phyloP scores from a whole-genome alignment of 2,797 vertebrate genomes.

The Melanotaenia pygmaea region DNA sequence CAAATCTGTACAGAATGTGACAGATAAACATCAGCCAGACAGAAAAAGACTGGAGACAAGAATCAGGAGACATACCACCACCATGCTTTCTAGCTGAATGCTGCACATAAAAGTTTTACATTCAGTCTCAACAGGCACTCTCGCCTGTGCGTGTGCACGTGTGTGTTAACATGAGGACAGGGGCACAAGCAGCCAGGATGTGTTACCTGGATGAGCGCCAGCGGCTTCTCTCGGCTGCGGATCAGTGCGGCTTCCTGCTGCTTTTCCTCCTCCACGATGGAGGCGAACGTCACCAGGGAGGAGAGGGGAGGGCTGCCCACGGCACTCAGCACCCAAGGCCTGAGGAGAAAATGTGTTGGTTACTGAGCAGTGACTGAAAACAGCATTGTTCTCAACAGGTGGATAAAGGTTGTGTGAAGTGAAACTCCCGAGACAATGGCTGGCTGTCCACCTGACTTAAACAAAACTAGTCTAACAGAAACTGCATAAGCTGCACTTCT shows the following conservation, averaged over 20 bases:
- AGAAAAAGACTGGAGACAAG: not conserved
- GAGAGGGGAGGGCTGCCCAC: conserved; percentile 75
- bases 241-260: conserved; percentile 95
- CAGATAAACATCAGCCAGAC: conserved; percentile 21
- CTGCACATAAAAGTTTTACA: conserved; percentile 21
- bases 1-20: conserved; percentile 24
- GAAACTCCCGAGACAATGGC: conserved; percentile 22
- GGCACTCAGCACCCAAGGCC: conserved; percentile 90
- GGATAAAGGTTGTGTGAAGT: conserved; percentile 36
- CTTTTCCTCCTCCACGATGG: conserved; percentile 95
- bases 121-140: not conserved
- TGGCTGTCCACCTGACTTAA: conserved; percentile 17
- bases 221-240: conserved; percentile 94
- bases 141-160: not conserved
- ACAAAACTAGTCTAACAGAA: not conserved
- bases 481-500: conserved; percentile 1
- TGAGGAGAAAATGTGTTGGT: conserved; percentile 71
- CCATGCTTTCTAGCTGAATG: conserved; percentile 5
- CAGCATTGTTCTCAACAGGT: conserved; percentile 13
- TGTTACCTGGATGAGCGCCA: conserved; percentile 95
- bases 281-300: conserved; percentile 89
- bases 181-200: conserved; percentile 25
- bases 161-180: not conserved
- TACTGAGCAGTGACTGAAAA: conserved; percentile 10
- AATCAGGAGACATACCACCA: not conserved